Percentiles rank a stretch among this genome's conserved stretches.
These are phyloP conservation scores for Cyclina sinensis DNA, from an alignment of 1,140 invertebrate genomes.

Conservation along the genomic window DNA sequence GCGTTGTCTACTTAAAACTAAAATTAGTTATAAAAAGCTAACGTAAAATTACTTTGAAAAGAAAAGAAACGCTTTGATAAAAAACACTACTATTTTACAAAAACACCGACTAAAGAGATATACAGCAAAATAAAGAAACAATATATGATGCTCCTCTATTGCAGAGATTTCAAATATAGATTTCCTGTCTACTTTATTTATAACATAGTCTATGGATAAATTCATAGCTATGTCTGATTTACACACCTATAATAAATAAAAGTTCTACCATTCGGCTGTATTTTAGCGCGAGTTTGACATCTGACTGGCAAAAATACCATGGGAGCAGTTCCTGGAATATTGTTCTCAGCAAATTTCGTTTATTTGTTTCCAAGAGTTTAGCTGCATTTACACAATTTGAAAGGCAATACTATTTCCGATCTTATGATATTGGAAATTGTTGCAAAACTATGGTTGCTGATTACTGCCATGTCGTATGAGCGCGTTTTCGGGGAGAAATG, in stretches of 20 bases:
- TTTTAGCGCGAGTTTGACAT: constrained; percentile 3
- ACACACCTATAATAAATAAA: background rate
- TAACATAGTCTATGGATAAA: background rate
- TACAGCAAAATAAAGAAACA: no score
- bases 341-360: background rate
- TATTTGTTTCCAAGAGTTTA: background rate
- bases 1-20: no score
- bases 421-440: background rate
- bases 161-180: background rate
- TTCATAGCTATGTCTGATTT: background rate
- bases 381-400: background rate
- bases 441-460: no score
- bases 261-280: background rate
- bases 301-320: background rate
- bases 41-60: no score
- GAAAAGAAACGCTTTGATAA: no score
- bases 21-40: no score
- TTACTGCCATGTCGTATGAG: no score
- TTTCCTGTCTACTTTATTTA: constrained; percentile 12
- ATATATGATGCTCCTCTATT: background rate
- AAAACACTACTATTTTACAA: no score
- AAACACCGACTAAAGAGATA: no score
- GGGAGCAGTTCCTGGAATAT: background rate
- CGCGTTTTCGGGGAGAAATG: no score
- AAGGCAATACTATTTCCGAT: background rate